Evolutionary conservation across 2,113 vertebrate species (phyloP).

Genomic region (Daboia siamensis): DNA sequence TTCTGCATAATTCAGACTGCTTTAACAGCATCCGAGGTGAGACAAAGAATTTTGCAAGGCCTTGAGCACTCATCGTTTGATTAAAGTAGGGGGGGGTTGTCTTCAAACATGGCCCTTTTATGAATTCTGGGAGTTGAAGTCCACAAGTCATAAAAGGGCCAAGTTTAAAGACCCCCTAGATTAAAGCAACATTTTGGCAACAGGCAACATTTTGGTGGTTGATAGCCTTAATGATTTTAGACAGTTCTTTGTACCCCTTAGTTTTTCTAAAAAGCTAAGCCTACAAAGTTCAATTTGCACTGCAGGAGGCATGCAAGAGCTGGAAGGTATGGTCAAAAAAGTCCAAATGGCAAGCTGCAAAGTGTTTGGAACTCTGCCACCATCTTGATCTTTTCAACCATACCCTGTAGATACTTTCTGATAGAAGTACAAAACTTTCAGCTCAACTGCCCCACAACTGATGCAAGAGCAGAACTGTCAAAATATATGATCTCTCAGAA

Average conservation of each 20-base stretch:
- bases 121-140: no score
- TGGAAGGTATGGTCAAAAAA: neutral
- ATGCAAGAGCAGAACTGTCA: neutral
- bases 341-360: neutral
- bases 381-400: neutral
- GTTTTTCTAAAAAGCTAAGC: neutral
- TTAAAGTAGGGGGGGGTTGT: no score
- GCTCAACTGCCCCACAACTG: neutral
- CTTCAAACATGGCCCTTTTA: no score
- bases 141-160: no score
- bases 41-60: neutral
- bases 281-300: neutral
- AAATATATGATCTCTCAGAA: neutral
- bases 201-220: neutral
- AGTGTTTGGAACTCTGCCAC: neutral
- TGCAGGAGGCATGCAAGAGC: neutral
- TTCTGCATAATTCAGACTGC: neutral
- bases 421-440: neutral
- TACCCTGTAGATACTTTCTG: neutral
- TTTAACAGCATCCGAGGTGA: neutral
- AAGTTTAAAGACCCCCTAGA: no score
- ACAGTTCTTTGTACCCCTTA: neutral
- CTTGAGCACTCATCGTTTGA: neutral
- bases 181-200: neutral
- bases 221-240: neutral